Evolutionary conservation across 2,797 vertebrate species (phyloP).

Genomic region (Loriculus beryllinus): DNA sequence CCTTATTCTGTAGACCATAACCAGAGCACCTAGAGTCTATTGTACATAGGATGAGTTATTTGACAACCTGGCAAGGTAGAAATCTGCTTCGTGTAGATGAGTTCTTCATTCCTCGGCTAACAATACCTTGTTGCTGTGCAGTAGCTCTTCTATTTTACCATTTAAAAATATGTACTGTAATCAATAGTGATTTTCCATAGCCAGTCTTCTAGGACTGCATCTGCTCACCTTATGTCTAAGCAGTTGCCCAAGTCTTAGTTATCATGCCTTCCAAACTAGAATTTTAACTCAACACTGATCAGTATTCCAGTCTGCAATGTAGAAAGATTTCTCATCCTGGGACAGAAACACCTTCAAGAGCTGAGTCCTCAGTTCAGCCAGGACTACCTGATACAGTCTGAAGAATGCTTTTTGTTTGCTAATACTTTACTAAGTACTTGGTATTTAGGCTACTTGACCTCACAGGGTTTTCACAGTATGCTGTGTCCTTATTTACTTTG

Average conservation of each 20-base stretch:
- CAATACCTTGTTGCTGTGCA: neutral
- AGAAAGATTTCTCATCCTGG: neutral
- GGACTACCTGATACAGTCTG: neutral
- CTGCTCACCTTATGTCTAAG: neutral
- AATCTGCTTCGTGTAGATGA: neutral
- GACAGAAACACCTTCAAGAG: neutral
- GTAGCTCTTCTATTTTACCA: neutral
- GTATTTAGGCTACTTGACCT: neutral
- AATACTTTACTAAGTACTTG: neutral
- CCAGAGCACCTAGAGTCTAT: neutral
- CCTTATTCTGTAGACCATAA: neutral
- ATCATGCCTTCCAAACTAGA: neutral
- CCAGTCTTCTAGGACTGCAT: neutral
- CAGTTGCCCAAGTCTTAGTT: neutral
- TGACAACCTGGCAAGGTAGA: neutral
- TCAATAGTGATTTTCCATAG: neutral
- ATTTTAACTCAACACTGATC: neutral
- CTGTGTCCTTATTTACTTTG: neutral
- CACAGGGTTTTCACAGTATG: neutral
- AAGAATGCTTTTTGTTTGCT: neutral
- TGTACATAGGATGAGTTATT: neutral
- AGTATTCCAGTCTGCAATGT: neutral
- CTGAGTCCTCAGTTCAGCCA: neutral
- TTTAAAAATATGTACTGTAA: neutral
- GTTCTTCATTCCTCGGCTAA: neutral